These are phyloP conservation scores for Actinia tenebrosa DNA, from an alignment of 64 coral and sea anemone genomes.

Conservation along the genomic window DNA sequence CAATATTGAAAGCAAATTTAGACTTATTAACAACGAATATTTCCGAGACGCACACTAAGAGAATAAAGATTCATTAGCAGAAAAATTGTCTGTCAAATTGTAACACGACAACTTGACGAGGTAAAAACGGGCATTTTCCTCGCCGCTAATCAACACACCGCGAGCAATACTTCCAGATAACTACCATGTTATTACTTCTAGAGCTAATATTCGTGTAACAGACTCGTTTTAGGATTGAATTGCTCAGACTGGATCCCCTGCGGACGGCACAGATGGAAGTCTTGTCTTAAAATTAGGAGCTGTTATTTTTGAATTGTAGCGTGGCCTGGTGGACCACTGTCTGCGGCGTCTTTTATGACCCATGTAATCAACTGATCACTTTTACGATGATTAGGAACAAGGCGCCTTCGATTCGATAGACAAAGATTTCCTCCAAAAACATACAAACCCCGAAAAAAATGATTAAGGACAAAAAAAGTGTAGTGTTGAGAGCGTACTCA, in stretches of 20 bases:
- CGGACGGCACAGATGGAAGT: not conserved
- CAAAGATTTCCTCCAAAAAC: not conserved
- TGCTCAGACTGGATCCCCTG: not conserved
- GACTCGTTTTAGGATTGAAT: not conserved
- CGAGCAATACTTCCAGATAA: not conserved
- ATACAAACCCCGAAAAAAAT: not conserved
- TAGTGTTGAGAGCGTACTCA: not conserved
- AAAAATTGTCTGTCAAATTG: not conserved
- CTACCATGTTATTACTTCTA: not conserved
- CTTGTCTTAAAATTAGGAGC: not conserved
- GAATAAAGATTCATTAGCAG: not conserved
- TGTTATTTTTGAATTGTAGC: constrained; percentile 15
- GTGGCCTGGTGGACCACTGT: not conserved
- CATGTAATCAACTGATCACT: not conserved
- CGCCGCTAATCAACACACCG: not conserved
- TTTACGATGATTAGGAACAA: not conserved
- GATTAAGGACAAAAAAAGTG: not conserved
- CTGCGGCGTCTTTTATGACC: not conserved
- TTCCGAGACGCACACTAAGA: not conserved
- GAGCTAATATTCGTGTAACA: not conserved
- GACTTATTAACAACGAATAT: not conserved
- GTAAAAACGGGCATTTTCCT: not conserved
- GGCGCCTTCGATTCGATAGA: not conserved
- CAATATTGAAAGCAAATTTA: not conserved
- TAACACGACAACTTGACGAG: not conserved